Percentiles rank a stretch among this genome's conserved stretches.
phyloP scores from a whole-genome alignment of 1,140 invertebrate species.

The Aphaenogaster ashmeadi region DNA sequence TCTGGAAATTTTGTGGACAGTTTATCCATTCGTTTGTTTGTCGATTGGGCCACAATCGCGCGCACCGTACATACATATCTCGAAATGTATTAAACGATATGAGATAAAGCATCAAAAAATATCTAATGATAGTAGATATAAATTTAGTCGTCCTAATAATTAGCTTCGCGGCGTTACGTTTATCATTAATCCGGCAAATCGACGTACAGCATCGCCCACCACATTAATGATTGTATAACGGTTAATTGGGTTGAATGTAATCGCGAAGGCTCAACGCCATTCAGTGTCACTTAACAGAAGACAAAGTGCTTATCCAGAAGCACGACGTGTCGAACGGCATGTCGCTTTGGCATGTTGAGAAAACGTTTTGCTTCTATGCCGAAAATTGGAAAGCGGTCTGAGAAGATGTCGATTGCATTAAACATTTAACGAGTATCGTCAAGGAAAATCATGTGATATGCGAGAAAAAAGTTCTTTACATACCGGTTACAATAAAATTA shows the following conservation, averaged over 20 bases:
- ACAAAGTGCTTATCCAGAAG: constrained; percentile 28
- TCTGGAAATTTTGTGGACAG: neutral
- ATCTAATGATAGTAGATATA: neutral
- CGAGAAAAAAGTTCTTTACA: neutral
- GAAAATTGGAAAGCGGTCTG: constrained; percentile 1
- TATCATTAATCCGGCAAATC: constrained; percentile 35
- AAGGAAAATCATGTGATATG: neutral
- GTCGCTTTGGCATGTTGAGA: constrained; percentile 9
- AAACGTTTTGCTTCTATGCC: neutral
- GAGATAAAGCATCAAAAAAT: neutral
- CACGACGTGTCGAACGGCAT: neutral
- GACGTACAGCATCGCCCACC: neutral
- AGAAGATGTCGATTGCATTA: neutral
- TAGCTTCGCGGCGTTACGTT: neutral
- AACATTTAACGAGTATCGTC: neutral
- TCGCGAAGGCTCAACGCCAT: neutral
- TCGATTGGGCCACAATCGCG: neutral
- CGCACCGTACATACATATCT: neutral
- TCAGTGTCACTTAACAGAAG: constrained; percentile 20
- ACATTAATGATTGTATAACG: constrained; percentile 55
- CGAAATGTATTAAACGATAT: neutral
- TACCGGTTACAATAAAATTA: constrained; percentile 1
- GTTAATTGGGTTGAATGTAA: constrained; percentile 66
- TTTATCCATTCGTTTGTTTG: neutral
- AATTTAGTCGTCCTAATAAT: constrained; percentile 12